Evolutionary conservation across 2,113 vertebrate genomes (phyloP).

Genomic region (Recurvirostra avosetta): DNA sequence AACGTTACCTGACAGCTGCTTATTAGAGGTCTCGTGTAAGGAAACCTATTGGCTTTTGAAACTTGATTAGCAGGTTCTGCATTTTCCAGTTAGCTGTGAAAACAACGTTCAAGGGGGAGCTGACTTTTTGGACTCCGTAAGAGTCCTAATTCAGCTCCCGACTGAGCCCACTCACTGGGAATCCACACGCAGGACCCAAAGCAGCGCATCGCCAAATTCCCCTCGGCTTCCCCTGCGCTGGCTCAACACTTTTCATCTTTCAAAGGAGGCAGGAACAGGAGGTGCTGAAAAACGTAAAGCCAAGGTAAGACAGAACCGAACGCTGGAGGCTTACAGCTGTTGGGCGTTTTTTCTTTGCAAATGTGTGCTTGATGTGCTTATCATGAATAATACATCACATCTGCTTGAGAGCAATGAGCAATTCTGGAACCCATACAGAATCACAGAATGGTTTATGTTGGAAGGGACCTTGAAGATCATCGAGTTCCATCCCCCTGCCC

Average conservation of each 20-base stretch:
- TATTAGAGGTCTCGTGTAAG: neutral
- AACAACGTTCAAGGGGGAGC: neutral
- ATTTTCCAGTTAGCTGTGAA: neutral
- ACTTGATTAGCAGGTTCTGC: neutral
- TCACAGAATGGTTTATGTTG: too few species aligned
- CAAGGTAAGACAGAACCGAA: neutral
- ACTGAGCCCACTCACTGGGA: neutral
- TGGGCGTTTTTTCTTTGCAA: neutral
- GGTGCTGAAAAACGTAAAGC: neutral
- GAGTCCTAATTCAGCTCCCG: neutral
- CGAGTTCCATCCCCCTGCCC: too few species aligned
- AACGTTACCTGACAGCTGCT: neutral
- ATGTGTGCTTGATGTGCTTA: neutral
- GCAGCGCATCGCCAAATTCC: neutral
- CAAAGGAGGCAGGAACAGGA: neutral
- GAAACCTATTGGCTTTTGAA: neutral
- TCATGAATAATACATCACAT: neutral
- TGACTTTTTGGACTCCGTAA: neutral
- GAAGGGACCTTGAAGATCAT: too few species aligned
- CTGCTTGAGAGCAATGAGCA: neutral
- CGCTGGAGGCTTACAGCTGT: neutral
- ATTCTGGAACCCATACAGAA: neutral
- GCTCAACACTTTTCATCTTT: neutral
- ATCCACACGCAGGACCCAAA: neutral
- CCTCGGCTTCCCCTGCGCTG: neutral